phyloP scores from a whole-genome alignment of 2,888 invertebrate species.

The Ditula angustiorana region DNA sequence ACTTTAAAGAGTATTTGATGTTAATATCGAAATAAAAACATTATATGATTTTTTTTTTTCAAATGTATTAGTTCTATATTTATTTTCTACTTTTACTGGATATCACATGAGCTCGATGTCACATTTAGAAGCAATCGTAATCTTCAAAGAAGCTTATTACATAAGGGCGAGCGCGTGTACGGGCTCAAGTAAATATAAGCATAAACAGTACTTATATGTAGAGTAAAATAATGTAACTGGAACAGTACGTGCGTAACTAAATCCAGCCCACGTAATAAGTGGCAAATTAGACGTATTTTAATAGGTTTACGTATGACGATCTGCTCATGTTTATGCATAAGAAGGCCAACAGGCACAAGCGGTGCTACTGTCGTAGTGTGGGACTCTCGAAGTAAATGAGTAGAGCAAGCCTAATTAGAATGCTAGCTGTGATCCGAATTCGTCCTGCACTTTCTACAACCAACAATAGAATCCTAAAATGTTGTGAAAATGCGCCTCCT shows the following conservation, averaged over 20 bases:
- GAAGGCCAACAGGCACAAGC: slow-evolving; percentile 31
- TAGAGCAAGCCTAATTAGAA: slow-evolving; percentile 60
- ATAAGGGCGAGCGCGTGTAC: neutral
- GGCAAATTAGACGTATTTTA: slow-evolving; percentile 10
- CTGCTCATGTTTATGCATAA: slow-evolving; percentile 13
- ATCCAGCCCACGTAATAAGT: slow-evolving; percentile 19
- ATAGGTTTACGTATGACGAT: slow-evolving; percentile 30
- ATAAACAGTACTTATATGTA: slow-evolving; percentile 5
- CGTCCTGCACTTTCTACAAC: slow-evolving; percentile 69
- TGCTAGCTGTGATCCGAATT: slow-evolving; percentile 62
- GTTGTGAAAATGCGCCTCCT: slow-evolving; percentile 50
- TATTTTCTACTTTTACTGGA: neutral
- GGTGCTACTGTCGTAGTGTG: slow-evolving; percentile 52
- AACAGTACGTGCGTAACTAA: slow-evolving; percentile 31
- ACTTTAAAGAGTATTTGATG: too few relatives aligned
- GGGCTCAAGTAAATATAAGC: neutral
- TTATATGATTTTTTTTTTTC: too few relatives aligned
- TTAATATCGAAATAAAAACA: too few relatives aligned
- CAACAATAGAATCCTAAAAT: slow-evolving; percentile 56
- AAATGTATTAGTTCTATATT: neutral
- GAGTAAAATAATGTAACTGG: slow-evolving; percentile 23
- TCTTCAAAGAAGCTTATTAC: slow-evolving; percentile 4
- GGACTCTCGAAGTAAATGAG: slow-evolving; percentile 22
- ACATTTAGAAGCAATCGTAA: neutral
- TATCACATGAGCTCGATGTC: too few relatives aligned